Evolutionary conservation across 2,113 vertebrate species (phyloP), one percentile per base, ranked within the genome.

Genomic region (Carollia perspicillata): DNA sequence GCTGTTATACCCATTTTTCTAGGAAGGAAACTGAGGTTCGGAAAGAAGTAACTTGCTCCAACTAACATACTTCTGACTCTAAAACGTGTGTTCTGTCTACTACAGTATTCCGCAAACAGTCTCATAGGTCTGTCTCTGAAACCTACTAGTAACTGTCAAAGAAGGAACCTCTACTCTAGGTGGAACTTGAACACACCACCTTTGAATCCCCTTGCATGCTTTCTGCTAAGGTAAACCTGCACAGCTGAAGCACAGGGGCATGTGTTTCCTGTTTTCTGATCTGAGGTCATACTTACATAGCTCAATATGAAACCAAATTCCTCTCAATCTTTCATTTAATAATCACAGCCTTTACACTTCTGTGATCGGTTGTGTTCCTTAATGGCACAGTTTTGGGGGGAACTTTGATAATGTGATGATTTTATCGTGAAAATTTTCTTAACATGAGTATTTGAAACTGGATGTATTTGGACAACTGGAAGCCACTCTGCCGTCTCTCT

Each of bases 341-440:
- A 58, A 14, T 44, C 68, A 63, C 26, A 71, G 33, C 30, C 83
- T 35, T 26, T 84, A 10, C 1, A 18, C 26, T 72, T 86, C 44
- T 37, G 30, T 47, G 30, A n/a, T 26, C 91, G 72, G 16, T 35
- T 78, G 28, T 81, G 60, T 74, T 68, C 65, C 8, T 85, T 65
- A 81, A 49, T 69, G 60, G n/a, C 9, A 8, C 18, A 60, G 20
- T 35, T 40, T 90, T 94, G 88, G 42, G 83, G 37, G 84, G 63
- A 89, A 80, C 26, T 92, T 94, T 17, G 80, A 89, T 91, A 85
- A 89, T 81, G n/a, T 42, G 35, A 90, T 55, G 40, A 77, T 69
- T 92, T 83, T 77, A 7, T 69, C 75, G 71, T 85, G 85, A 71
- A 84, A 94, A 58, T 8, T 65, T 77, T 47, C 17, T 51, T 92